Evolutionary conservation across 2,113 vertebrate genomes (phyloP).

Genomic region (Sterrhoptilus dennistouni): DNA sequence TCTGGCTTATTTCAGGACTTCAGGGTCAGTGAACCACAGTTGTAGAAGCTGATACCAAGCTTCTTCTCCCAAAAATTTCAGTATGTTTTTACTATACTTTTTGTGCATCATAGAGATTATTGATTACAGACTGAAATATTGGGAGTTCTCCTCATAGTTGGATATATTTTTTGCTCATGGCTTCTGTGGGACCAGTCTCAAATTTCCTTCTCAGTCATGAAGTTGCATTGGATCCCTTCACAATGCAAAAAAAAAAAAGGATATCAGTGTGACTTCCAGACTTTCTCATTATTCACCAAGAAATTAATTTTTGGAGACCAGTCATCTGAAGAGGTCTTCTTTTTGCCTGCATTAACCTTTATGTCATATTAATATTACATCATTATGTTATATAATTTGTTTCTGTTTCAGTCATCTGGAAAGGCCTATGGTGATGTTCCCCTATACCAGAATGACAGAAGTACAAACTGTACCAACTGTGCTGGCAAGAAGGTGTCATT

Average conservation of each 20-base stretch:
- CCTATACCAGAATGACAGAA: neutral
- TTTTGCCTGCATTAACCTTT: neutral
- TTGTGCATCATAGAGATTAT: neutral
- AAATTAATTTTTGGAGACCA: neutral
- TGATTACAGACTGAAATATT: neutral
- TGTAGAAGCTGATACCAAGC: neutral
- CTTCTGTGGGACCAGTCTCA: neutral
- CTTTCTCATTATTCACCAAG: neutral
- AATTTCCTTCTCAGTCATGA: neutral
- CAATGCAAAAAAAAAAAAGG: neutral
- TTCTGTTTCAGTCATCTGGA: neutral
- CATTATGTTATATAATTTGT: neutral
- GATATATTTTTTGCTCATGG: neutral
- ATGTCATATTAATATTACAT: neutral
- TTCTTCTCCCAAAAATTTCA: neutral
- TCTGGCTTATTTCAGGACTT: neutral
- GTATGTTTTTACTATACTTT: neutral
- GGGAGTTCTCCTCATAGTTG: fast-evolving
- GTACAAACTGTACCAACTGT: slow-evolving; percentile 8
- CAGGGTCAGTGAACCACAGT: neutral
- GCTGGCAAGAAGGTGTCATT: neutral
- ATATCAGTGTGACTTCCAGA: neutral
- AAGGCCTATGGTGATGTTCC: neutral
- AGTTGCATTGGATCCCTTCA: neutral
- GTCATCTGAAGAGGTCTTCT: neutral